These are phyloP conservation scores for Palloptera scutellata DNA, from an alignment of 2,888 invertebrate genomes.

Conservation along the genomic window DNA sequence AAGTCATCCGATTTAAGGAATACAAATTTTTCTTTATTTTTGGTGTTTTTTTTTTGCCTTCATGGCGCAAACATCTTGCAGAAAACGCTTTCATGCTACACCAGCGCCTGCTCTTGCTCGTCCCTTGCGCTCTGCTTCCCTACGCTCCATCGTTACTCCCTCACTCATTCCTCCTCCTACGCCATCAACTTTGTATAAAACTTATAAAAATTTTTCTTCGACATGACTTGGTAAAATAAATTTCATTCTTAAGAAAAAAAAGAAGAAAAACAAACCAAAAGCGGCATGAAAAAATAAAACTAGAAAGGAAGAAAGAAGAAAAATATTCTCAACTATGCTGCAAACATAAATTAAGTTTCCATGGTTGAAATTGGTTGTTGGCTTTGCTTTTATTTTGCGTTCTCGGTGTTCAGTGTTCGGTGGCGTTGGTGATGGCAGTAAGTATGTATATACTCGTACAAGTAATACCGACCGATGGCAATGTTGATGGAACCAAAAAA, in stretches of 20 bases:
- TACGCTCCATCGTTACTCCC: slow-evolving; percentile 31
- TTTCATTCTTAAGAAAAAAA: slow-evolving; percentile 59
- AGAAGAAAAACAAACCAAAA: slow-evolving; percentile 26
- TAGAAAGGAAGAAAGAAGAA: slow-evolving; percentile 45
- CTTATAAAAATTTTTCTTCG: slow-evolving; percentile 62
- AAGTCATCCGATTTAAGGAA: slow-evolving; percentile 63
- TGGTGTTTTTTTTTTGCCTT: slow-evolving; percentile 17
- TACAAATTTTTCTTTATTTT: slow-evolving; percentile 60
- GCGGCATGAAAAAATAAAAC: slow-evolving; percentile 31
- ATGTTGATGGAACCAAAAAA: slow-evolving; percentile 19
- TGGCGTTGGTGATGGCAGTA: slow-evolving; percentile 37
- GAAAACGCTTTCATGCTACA: no score
- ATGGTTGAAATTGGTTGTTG: slow-evolving; percentile 63
- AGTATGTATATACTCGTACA: slow-evolving; percentile 38
- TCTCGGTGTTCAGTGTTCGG: not conserved
- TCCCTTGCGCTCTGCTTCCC: no score
- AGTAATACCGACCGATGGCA: slow-evolving; percentile 18
- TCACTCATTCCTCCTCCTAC: slow-evolving; percentile 4
- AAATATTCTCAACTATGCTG: slow-evolving; percentile 62
- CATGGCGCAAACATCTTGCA: not conserved
- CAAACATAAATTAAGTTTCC: slow-evolving; percentile 65
- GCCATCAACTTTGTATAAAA: slow-evolving; percentile 47
- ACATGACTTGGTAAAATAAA: slow-evolving; percentile 63
- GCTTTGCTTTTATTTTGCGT: slow-evolving; percentile 53
- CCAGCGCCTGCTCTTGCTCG: no score